Conservation (phyloP, 2,797 vertebrate species). For the Vultur gryphus region DNA sequence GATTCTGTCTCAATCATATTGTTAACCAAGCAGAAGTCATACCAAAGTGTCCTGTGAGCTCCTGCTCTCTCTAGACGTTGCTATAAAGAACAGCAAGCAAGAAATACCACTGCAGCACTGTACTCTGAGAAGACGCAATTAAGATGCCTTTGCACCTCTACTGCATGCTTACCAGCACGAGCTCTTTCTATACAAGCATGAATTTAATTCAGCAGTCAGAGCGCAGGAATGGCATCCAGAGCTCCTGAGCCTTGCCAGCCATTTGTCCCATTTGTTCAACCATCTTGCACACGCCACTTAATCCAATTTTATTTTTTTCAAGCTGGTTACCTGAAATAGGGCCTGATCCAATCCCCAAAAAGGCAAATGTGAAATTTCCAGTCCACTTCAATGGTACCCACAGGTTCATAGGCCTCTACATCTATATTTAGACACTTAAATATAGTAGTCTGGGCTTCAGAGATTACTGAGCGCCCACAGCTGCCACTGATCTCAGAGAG, state of each 20-base stretch:
- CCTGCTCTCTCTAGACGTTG: not conserved
- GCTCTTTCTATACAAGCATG: not conserved
- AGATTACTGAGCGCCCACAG: slow-evolving; percentile 43
- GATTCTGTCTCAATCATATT: not conserved
- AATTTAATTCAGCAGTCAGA: not conserved
- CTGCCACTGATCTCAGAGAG: slow-evolving; percentile 25
- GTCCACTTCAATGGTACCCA: slow-evolving; percentile 15
- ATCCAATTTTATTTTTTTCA: not conserved
- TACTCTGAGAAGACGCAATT: not conserved
- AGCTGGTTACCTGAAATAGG: slow-evolving; percentile 57
- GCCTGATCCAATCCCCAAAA: slow-evolving; percentile 1
- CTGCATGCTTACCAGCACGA: not conserved
- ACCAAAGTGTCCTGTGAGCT: not conserved
- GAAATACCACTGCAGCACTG: not conserved
- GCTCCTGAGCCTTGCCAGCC: slow-evolving; percentile 35
- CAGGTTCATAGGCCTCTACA: not conserved
- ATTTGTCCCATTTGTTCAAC: slow-evolving; percentile 58
- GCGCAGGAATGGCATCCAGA: slow-evolving; percentile 45
- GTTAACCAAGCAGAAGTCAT: not conserved
- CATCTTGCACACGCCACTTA: slow-evolving; percentile 14
- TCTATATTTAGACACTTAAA: slow-evolving; percentile 43
- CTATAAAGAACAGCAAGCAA: not conserved
- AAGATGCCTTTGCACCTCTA: not conserved
- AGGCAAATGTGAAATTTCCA: slow-evolving; percentile 53
- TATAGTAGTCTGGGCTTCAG: slow-evolving; percentile 30